A percentile compares a stretch with the other conserved stretches of the same genome.
phyloP scores from a whole-genome alignment of 2,888 invertebrate species.

The Periphyllus acericola region DNA sequence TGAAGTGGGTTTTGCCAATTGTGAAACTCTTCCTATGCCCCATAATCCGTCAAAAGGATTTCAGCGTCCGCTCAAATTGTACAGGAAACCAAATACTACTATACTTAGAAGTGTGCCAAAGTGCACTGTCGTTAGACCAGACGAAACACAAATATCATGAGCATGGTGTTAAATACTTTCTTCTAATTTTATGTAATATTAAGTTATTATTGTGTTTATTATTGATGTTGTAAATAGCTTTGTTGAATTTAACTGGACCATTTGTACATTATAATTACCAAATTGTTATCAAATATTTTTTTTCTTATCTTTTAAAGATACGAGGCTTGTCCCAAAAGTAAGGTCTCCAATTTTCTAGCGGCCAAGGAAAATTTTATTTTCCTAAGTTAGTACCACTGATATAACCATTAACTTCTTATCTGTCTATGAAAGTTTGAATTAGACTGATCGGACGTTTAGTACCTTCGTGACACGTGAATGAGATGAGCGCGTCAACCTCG shows the following conservation, averaged over 20 bases:
- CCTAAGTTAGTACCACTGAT: too few species aligned
- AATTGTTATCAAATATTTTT: slow-evolving; percentile 29
- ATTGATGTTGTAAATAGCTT: slow-evolving; percentile 21
- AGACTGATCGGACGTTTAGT: too few species aligned
- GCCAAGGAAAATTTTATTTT: too few species aligned
- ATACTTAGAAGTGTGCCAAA: not conserved
- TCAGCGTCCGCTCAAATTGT: slow-evolving; percentile 77
- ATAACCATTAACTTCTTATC: too few species aligned
- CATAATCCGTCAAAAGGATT: slow-evolving; percentile 89
- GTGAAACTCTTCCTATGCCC: slow-evolving; percentile 83
- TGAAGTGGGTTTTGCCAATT: slow-evolving; percentile 92
- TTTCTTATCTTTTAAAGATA: not conserved
- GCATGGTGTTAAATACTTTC: slow-evolving; percentile 12
- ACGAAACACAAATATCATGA: slow-evolving; percentile 17
- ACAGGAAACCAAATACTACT: slow-evolving; percentile 65
- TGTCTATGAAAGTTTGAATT: too few species aligned
- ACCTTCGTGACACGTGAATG: too few species aligned
- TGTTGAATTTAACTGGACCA: slow-evolving; percentile 36
- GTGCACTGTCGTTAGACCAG: slow-evolving; percentile 9
- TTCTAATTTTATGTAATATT: not conserved
- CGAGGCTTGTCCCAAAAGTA: too few species aligned
- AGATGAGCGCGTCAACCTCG: too few species aligned
- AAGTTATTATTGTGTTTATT: not conserved
- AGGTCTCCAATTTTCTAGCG: too few species aligned
- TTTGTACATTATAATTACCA: slow-evolving; percentile 9